phyloP scores from a whole-genome alignment of 2,113 vertebrate genomes.

The Ardeotis arabs region DNA sequence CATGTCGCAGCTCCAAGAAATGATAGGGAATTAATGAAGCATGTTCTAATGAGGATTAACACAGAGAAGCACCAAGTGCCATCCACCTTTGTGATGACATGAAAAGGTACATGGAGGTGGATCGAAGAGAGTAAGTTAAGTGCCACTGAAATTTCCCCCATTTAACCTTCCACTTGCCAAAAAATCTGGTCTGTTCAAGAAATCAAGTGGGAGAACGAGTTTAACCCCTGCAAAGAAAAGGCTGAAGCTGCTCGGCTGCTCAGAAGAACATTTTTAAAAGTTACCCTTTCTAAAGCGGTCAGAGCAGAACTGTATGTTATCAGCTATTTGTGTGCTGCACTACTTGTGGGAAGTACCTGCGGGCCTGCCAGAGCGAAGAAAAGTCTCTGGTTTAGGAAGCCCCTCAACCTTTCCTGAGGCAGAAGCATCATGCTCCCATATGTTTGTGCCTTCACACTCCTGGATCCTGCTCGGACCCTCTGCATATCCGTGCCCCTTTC shows the following conservation, averaged over 20 bases:
- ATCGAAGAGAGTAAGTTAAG: not conserved
- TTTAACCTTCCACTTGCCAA: not conserved
- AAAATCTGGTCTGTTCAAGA: not conserved
- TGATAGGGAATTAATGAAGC: constrained; percentile 15
- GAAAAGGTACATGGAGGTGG: not conserved
- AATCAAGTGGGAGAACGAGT: not conserved
- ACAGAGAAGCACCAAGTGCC: not conserved
- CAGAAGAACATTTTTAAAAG: not conserved
- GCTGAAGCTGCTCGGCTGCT: not conserved
- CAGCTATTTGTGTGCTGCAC: not conserved
- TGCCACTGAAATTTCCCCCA: not conserved
- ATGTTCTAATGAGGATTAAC: constrained; percentile 3
- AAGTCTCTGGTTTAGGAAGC: not conserved
- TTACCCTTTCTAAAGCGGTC: not conserved
- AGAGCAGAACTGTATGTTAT: not conserved
- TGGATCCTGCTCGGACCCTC: fast-evolving
- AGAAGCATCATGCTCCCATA: not conserved
- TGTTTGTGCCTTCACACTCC: not conserved
- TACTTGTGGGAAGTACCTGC: not conserved
- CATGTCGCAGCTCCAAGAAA: constrained; percentile 13
- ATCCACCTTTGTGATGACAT: not conserved
- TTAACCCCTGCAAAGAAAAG: not conserved
- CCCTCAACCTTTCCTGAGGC: not conserved
- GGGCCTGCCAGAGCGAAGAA: not conserved
- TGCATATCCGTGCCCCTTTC: not conserved